A percentile compares a stretch with the other conserved stretches of the same genome.
phyloP scores from a whole-genome alignment of 2,113 vertebrate genomes.

The Erythrolamprus reginae region DNA sequence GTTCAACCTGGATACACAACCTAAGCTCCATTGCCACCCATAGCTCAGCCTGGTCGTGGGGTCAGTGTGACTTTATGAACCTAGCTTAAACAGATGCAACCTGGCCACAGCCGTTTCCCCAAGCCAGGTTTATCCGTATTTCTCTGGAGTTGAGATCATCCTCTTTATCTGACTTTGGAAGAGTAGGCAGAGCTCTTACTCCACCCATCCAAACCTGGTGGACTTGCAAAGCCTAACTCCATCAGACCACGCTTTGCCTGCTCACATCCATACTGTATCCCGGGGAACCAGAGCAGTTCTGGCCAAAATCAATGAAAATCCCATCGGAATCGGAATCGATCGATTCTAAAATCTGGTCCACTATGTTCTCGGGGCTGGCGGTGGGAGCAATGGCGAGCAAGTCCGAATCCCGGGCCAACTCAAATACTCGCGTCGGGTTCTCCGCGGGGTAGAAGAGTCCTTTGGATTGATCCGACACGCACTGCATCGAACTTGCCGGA shows the following conservation, averaged over 20 bases:
- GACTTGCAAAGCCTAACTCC: fast-evolving
- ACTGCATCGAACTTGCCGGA: conserved; percentile 7
- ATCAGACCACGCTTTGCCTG: conserved; percentile 77
- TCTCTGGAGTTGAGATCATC: not conserved
- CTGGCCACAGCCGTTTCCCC: not conserved
- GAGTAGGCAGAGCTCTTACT: not conserved
- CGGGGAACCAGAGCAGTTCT: conserved; percentile 59
- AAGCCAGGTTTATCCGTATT: not conserved
- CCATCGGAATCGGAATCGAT: conserved; percentile 83
- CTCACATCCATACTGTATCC: conserved; percentile 63
- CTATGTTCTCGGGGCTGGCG: conserved; percentile 78
- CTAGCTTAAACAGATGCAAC: not conserved
- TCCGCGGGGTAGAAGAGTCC: conserved; percentile 54
- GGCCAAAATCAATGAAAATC: conserved; percentile 89
- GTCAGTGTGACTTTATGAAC: not conserved
- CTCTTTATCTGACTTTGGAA: not conserved
- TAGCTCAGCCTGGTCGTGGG: not conserved
- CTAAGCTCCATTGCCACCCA: not conserved
- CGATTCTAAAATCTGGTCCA: conserved; percentile 79
- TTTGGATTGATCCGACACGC: conserved; percentile 48
- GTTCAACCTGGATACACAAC: not conserved
- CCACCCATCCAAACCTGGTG: not conserved
- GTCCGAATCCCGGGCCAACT: conserved; percentile 64
- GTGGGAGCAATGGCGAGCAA: conserved; percentile 64
- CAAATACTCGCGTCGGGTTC: conserved; percentile 49